A percentile compares a stretch with the other conserved stretches of the same genome.
Evolutionary conservation across 2,113 vertebrate species (phyloP).

Genomic region (Bos javanicus): DNA sequence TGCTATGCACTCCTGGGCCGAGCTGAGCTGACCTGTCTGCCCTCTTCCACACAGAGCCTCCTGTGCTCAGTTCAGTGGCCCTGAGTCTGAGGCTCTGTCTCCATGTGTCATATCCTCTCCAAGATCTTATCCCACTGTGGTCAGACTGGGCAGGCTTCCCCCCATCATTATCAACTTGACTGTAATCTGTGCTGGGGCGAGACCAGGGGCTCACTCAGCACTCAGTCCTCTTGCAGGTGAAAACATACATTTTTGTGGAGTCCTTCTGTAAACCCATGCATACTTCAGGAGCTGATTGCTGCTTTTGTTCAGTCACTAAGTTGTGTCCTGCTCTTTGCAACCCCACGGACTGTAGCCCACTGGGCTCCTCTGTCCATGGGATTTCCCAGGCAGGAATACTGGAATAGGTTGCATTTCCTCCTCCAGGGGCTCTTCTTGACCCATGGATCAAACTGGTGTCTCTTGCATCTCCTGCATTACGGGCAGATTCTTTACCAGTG

Average conservation of each 20-base stretch:
- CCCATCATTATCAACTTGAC: not conserved
- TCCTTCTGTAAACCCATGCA: not conserved
- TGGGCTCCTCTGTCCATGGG: not conserved
- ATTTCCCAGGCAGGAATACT: not conserved
- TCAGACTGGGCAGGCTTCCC: not conserved
- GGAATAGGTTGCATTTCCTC: not conserved
- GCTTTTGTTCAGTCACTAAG: not conserved
- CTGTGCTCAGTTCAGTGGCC: not conserved
- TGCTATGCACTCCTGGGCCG: rapidly evolving
- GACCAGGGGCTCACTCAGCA: rapidly evolving
- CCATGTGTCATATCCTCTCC: not conserved
- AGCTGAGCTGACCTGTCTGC: not conserved
- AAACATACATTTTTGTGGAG: not conserved
- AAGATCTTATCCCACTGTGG: not conserved
- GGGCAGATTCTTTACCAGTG: not conserved
- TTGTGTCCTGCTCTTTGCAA: not conserved
- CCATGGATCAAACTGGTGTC: not conserved
- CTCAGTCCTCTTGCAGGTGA: not conserved
- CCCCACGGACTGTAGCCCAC: rapidly evolving
- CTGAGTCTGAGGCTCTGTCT: not conserved
- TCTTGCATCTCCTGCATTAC: not conserved
- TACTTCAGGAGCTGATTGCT: not conserved
- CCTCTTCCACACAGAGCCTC: not conserved
- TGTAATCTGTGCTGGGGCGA: not conserved
- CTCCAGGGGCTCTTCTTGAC: not conserved